These are phyloP conservation scores for Spisula subtruncata DNA, from an alignment of 2,888 invertebrate species.

Conservation along the genomic window DNA sequence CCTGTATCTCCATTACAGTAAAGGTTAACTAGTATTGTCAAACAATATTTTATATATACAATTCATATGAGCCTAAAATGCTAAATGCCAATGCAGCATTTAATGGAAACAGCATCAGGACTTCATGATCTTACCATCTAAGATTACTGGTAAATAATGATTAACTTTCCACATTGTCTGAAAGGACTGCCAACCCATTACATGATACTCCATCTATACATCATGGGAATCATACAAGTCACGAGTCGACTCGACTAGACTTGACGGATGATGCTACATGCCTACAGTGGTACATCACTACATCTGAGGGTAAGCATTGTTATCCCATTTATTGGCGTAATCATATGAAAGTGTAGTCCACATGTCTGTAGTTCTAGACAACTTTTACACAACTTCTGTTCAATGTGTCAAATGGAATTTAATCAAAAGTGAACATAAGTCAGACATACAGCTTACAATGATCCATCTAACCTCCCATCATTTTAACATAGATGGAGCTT, in stretches of 20 bases:
- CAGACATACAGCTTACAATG: not conserved
- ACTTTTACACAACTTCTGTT: not conserved
- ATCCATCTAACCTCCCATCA: not conserved
- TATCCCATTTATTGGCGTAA: not conserved
- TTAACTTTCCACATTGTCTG: not conserved
- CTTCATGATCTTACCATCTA: not conserved
- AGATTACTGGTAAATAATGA: not conserved
- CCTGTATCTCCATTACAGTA: no score
- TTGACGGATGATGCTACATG: not conserved
- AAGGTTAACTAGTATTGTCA: not conserved
- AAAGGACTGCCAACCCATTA: conserved; percentile 9
- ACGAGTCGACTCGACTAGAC: no score
- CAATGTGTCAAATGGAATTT: not conserved
- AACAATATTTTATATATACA: not conserved
- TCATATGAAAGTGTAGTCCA: not conserved
- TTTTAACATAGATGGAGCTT: not conserved
- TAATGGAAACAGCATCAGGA: not conserved
- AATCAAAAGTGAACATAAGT: not conserved
- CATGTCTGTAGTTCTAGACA: not conserved
- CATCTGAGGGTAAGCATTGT: not conserved
- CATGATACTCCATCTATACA: not conserved
- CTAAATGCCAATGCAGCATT: not conserved
- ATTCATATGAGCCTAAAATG: not conserved
- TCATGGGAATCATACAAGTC: conserved; percentile 9
- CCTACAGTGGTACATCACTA: no score